Evolutionary conservation across 1,140 invertebrate genomes (phyloP), one percentile per base, ranked within the genome.

Genomic region (Mercenaria mercenaria): DNA sequence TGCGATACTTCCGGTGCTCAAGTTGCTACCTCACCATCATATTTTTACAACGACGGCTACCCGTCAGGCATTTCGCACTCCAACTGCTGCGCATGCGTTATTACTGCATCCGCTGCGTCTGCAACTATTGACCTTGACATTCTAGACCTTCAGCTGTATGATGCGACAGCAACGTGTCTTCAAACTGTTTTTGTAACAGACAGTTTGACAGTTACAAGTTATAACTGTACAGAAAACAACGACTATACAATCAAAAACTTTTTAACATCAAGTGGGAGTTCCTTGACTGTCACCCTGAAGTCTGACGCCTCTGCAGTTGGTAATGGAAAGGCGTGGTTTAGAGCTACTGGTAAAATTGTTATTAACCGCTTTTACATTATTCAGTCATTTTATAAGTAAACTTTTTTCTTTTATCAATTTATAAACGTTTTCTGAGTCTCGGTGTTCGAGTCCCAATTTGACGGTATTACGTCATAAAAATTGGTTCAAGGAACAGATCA

Each of bases 51-150:
- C 72, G 67, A 87, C 47, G 72, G 64, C 34, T 87, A 87, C n/a
- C 50, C 84, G 4, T 2, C 67, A 2, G 37, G 47, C 18, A 77
- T 87, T 43, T 76, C 67, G 1, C 84, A 87, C 20, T n/a, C 47
- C 43, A 37, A 47, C 72, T 87, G 84, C 18, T 87, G 84, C 72
- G 72, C 84, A 87, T 87, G 84, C 84, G 84, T 59, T 15, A 32
- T 87, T 20, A 59, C 41, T 8, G 67, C 84, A 59, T 87, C 84
- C 84, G 84, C 69, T 37, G 39, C 50, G 18, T 87, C 84, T 43
- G 84, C 84, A 0, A 77, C 50, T 3, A 59, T 87, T 18, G 50
- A 34, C 23, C 43, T 87, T 41, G 26, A 87, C 41, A 20, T 87
- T 23, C 1, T 76, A n/a, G 84, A 87, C 10, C 34, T 77, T 18